Conservation (phyloP, 2,888 invertebrate genomes). For the Drosophila austrosaltans region DNA sequence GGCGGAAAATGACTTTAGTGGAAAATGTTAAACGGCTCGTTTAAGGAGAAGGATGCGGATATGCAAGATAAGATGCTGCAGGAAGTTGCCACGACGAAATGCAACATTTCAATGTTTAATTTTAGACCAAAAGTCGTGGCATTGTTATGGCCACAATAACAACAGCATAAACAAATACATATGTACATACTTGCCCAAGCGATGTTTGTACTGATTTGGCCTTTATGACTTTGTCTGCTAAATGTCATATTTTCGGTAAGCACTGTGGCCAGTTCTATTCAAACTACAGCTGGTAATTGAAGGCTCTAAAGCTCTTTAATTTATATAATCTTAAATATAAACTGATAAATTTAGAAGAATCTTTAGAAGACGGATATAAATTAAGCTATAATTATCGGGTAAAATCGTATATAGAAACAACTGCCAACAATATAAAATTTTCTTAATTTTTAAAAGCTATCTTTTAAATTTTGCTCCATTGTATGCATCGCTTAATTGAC, state of each 20-base stretch:
- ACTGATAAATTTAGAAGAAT: no score
- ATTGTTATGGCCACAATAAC: conserved; percentile 32
- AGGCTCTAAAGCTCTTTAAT: no score
- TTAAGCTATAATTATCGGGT: no score
- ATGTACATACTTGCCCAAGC: conserved; percentile 51
- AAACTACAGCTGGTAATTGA: no score
- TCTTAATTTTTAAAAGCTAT: not conserved
- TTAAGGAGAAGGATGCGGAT: conserved; percentile 16
- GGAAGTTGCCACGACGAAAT: conserved; percentile 27
- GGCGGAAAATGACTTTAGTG: conserved; percentile 28
- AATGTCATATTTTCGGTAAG: conserved; percentile 19
- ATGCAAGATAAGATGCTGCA: conserved; percentile 42
- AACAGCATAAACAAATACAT: conserved; percentile 28
- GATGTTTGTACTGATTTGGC: conserved; percentile 65
- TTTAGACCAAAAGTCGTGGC: conserved; percentile 45
- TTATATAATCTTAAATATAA: no score
- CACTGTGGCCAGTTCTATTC: not conserved
- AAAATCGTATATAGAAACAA: no score
- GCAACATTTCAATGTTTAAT: conserved; percentile 48
- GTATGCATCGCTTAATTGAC: conserved; percentile 2
- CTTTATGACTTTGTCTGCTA: conserved; percentile 54
- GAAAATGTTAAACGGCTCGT: not conserved
- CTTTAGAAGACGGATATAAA: no score
- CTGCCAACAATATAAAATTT: no score
- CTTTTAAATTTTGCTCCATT: not conserved